Percentiles rank a stretch among this genome's conserved stretches.
phyloP scores from a whole-genome alignment of 2,797 vertebrate genomes.

The Lemur catta region DNA sequence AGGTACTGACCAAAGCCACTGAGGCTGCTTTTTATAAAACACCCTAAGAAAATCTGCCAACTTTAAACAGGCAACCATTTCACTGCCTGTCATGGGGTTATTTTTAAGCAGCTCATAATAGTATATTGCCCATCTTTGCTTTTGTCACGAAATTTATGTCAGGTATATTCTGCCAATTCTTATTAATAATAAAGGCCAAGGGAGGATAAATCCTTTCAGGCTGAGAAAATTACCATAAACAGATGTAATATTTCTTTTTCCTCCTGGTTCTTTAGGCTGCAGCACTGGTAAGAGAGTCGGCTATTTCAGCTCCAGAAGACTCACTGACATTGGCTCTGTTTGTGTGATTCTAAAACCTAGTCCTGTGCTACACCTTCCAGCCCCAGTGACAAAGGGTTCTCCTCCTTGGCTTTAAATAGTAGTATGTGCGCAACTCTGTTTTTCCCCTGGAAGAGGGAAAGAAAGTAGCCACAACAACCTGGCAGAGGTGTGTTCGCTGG shows the following conservation, averaged over 20 bases:
- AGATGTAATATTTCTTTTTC: neutral
- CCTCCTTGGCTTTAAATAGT: neutral
- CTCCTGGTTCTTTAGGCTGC: neutral
- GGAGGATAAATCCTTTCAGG: neutral
- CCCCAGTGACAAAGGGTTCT: neutral
- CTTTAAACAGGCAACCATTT: neutral
- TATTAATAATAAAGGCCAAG: neutral
- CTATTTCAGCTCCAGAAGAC: neutral
- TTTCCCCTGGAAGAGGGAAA: neutral
- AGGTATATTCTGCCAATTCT: neutral
- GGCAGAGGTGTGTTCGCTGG: neutral
- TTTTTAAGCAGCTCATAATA: slow-evolving; percentile 52
- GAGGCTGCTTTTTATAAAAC: slow-evolving; percentile 19
- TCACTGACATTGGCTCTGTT: neutral
- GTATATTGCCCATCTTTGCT: neutral
- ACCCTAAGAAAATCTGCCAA: neutral
- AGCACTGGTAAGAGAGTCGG: neutral
- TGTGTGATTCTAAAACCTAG: neutral
- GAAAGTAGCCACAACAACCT: neutral
- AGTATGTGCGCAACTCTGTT: neutral
- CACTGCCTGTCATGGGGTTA: neutral
- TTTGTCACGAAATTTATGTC: slow-evolving; percentile 14
- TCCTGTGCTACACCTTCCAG: neutral
- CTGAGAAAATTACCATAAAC: neutral
- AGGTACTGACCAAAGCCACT: neutral